phyloP scores from a whole-genome alignment of 23 tunicate species.

The Trididemnum miniatum region DNA sequence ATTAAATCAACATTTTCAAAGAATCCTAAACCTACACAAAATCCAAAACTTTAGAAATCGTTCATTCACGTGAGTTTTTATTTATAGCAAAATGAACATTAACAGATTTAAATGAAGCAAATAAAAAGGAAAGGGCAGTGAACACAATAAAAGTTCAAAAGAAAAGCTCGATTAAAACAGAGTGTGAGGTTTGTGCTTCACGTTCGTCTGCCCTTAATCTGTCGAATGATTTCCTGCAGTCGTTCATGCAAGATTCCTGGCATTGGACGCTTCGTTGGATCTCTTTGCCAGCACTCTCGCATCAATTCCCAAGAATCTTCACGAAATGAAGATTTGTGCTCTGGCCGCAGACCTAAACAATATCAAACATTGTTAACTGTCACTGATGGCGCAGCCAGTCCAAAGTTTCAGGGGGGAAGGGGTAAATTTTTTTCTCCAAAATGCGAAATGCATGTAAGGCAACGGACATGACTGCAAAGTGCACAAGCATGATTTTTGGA shows the following conservation, averaged over 20 bases:
- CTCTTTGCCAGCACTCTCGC: constrained; percentile 56
- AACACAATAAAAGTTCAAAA: constrained; percentile 23
- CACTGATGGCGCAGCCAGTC: too few species aligned
- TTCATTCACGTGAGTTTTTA: neutral
- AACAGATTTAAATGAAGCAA: neutral
- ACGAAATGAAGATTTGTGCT: constrained; percentile 15
- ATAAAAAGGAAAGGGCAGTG: constrained; percentile 19
- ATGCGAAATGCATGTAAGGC: too few species aligned
- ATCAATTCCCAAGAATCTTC: constrained; percentile 62
- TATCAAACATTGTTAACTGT: neutral
- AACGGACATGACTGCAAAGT: too few species aligned
- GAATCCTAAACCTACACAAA: too few species aligned
- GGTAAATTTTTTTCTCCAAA: too few species aligned
- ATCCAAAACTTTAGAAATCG: too few species aligned
- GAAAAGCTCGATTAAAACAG: neutral
- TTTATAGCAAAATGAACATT: constrained; percentile 4
- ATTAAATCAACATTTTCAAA: too few species aligned
- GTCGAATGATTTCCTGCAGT: constrained; percentile 16
- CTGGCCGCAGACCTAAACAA: constrained; percentile 53
- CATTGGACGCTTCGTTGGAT: constrained; percentile 48
- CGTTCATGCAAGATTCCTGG: constrained; percentile 45
- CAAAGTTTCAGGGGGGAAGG: too few species aligned
- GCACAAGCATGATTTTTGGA: too few species aligned
- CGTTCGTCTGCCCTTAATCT: neutral
- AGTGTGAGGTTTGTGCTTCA: neutral